A percentile compares a stretch with the other conserved stretches of the same genome.
phyloP scores from a whole-genome alignment of 2,113 vertebrate genomes.

The Chelonoidis abingdonii region DNA sequence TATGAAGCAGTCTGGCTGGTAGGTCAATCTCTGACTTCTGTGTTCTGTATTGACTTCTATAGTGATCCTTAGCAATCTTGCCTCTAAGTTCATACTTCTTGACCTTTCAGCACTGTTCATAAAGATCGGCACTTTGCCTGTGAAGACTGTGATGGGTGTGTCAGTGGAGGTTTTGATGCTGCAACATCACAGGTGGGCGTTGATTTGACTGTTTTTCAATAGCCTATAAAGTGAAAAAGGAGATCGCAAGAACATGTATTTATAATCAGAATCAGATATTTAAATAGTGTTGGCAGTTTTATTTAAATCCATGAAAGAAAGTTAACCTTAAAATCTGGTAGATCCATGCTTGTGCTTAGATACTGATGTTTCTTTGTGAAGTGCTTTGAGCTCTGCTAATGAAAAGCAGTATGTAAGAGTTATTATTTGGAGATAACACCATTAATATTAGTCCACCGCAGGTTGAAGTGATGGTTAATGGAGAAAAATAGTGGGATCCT shows the following conservation, averaged over 20 bases:
- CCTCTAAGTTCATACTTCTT: neutral
- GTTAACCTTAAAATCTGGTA: neutral
- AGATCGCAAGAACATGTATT: neutral
- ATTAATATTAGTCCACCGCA: neutral
- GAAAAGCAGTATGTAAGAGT: neutral
- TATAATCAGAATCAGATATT: neutral
- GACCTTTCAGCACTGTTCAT: constrained; percentile 85
- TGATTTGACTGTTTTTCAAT: rapidly evolving
- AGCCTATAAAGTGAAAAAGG: neutral
- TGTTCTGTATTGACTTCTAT: neutral
- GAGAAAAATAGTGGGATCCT: neutral
- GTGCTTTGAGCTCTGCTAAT: neutral
- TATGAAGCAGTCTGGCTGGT: constrained; percentile 96
- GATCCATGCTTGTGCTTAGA: neutral
- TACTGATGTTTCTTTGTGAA: neutral
- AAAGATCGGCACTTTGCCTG: constrained; percentile 94
- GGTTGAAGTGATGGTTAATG: neutral
- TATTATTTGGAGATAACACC: neutral
- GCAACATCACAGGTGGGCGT: constrained; percentile 89
- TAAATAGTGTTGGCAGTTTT: neutral
- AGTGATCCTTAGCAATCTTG: neutral
- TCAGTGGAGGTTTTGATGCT: constrained; percentile 95
- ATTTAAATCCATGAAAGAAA: neutral
- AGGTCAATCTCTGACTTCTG: constrained; percentile 67
- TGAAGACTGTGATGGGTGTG: constrained; percentile 92